Percentiles rank a stretch among this genome's conserved stretches.
phyloP scores from a whole-genome alignment of 2,888 invertebrate genomes.

The Acrobasis consociella region DNA sequence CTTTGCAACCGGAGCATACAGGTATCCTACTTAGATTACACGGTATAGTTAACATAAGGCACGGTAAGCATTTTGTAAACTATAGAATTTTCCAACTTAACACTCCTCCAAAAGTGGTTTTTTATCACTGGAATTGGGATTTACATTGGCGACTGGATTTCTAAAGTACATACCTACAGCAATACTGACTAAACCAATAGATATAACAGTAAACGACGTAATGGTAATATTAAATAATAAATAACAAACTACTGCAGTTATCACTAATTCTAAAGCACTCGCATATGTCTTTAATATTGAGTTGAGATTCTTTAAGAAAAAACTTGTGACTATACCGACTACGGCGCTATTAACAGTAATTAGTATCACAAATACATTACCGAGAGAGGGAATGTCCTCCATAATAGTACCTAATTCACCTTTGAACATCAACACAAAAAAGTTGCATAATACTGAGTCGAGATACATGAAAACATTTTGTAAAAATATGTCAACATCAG shows the following conservation, averaged over 20 bases:
- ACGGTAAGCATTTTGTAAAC: no score
- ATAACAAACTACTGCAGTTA: slow-evolving; percentile 95
- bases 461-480: slow-evolving; percentile 98
- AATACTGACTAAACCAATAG: slow-evolving; percentile 91
- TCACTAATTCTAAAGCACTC: slow-evolving; percentile 94
- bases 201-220: slow-evolving; percentile 89
- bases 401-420: slow-evolving; percentile 86
- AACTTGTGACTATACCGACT: slow-evolving; percentile 96
- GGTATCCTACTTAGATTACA: no score
- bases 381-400: slow-evolving; percentile 79
- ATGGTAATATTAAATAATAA: slow-evolving; percentile 93
- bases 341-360: slow-evolving; percentile 95
- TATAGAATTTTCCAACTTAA: neutral
- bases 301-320: slow-evolving; percentile 95
- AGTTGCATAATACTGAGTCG: slow-evolving; percentile 96
- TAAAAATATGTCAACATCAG: slow-evolving; percentile 93
- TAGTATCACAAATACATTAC: slow-evolving; percentile 87
- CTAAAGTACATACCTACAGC: slow-evolving; percentile 94
- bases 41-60: no score
- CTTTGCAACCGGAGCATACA: no score
- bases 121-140: slow-evolving; percentile 36
- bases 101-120: slow-evolving; percentile 54
- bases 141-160: slow-evolving; percentile 89
- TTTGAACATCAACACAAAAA: slow-evolving; percentile 86
- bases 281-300: slow-evolving; percentile 98